Evolutionary conservation across 2,797 vertebrate species (phyloP).

Genomic region (Lacerta viridis): DNA sequence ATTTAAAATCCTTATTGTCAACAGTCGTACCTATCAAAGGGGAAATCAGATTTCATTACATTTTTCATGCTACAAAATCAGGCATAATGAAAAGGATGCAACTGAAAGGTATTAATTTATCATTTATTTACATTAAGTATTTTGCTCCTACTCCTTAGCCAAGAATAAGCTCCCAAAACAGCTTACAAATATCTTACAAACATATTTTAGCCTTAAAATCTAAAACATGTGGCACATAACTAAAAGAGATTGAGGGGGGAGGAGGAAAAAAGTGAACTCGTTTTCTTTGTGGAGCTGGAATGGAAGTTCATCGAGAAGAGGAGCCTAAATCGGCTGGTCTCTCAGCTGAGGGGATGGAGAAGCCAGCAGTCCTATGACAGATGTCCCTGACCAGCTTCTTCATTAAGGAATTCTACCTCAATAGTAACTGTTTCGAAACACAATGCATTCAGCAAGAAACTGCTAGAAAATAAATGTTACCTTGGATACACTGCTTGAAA

Average conservation of each 20-base stretch:
- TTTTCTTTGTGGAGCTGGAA: background rate
- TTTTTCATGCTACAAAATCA: background rate
- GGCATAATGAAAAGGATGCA: constrained; percentile 21
- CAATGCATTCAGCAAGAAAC: background rate
- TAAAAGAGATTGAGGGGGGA: background rate
- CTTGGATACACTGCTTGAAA: constrained; percentile 92
- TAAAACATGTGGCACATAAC: background rate
- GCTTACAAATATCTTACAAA: background rate
- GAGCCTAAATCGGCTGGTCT: background rate
- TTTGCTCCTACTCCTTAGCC: too few relatives aligned
- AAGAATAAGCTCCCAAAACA: too few relatives aligned
- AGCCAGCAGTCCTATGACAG: background rate
- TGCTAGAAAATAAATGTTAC: constrained; percentile 74
- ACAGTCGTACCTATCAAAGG: constrained; percentile 88
- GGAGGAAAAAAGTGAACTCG: background rate
- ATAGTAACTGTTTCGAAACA: background rate
- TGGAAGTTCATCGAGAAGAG: background rate
- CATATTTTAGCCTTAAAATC: background rate
- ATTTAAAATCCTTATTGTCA: constrained; percentile 92
- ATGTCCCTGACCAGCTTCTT: background rate
- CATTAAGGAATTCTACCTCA: constrained; percentile 12
- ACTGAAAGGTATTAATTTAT: background rate
- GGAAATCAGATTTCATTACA: constrained; percentile 51
- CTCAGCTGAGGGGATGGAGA: background rate
- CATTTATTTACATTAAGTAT: background rate